These are phyloP conservation scores for Podarcis siculus DNA, from an alignment of 2,797 vertebrate genomes.

Conservation along the genomic window DNA sequence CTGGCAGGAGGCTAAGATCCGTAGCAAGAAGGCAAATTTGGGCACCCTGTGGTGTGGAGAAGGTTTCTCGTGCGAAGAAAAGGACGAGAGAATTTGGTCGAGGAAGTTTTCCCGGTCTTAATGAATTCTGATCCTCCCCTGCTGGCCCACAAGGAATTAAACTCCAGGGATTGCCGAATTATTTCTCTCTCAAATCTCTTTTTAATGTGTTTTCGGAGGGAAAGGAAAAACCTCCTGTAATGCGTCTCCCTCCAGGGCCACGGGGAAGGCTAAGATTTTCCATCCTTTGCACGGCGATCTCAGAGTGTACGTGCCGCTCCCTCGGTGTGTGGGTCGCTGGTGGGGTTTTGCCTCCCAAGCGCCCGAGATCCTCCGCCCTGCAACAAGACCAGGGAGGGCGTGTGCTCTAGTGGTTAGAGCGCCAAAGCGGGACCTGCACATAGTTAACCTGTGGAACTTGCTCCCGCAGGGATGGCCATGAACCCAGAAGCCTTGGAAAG, in stretches of 20 bases:
- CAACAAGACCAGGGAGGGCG: too few relatives aligned
- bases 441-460: too few relatives aligned
- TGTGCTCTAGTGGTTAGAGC: too few relatives aligned
- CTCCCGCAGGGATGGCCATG: too few relatives aligned
- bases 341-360: too few relatives aligned
- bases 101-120: neutral
- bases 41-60: neutral
- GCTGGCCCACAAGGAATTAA: neutral
- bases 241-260: neutral
- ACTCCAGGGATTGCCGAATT: neutral
- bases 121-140: neutral
- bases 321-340: too few relatives aligned
- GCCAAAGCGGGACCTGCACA: too few relatives aligned
- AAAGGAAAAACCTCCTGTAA: too few relatives aligned
- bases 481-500: too few relatives aligned
- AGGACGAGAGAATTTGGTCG: neutral
- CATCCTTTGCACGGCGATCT: neutral
- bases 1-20: neutral
- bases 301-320: too few relatives aligned
- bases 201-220: constrained; percentile 1
- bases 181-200: constrained; percentile 27
- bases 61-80: neutral
- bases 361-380: too few relatives aligned
- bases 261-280: neutral
- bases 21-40: neutral